Evolutionary conservation across 2,888 invertebrate species (phyloP), one percentile per base, ranked within the genome.

Genomic region (Tridacna gigas): DNA sequence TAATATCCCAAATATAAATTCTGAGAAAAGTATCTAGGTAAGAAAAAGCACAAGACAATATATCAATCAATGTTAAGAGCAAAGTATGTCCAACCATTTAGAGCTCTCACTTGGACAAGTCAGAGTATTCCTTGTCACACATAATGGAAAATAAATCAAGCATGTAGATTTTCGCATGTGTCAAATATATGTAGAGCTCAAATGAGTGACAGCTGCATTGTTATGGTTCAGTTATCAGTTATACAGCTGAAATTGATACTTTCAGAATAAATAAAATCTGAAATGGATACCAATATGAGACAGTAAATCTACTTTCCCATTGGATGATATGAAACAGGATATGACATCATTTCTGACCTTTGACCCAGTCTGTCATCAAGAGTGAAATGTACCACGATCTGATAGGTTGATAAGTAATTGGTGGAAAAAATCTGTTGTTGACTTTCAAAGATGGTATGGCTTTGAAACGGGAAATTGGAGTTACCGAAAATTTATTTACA

Each of bases 271-370:
- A 86, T 83, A 86, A 67, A 77, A 67, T 73, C 77, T 83, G 81
- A 79, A 81, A 86, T 82, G 74, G 66, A 86, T 81, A 86, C 86
- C 80, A 86, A 80, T 81, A 78, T 71, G 61, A 60, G 71, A 28
- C 60, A 79, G 67, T 28, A 51, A 77, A 71, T 76, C 48, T 60
- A 51, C 74, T 56, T 51, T 71, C 47, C 60, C 80, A 87, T 87
- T 87, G 87, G 84, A 48, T 78, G 74, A 69, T 48, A 76, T 51
- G 69, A 79, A 81, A 84, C 84, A 85, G 85, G 85, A 88, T 76
- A 74, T 88, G 88, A 88, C 88, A 88, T 85, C 85, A 85, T 76
- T 79, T 20, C 45, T 82, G 76, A 88, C 83, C 88, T 83, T 65
- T 80, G 80, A 88, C 83, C 80, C 9, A 48, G 73, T 78, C 85